Base-by-base conservation (phyloP, 2,888 invertebrate genomes). In the Cancer borealis region DNA sequence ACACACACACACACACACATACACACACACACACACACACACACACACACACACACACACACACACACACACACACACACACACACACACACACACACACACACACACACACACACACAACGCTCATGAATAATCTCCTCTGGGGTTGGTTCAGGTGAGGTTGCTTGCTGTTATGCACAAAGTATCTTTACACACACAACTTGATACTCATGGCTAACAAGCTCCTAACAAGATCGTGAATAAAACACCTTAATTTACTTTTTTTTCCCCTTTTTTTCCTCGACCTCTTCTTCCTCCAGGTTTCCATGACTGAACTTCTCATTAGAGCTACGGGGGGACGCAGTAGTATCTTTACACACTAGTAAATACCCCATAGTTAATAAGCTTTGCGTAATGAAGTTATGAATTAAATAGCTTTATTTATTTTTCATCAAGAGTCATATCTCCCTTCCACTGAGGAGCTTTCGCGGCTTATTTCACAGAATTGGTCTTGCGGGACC, bases 171-270 rank as follows among this genome's bases (percentile, higher is more conserved):
- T 66, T 66, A 66, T 66, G 66, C 66, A 21, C 66, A 66, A 66
- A 66, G 66, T 66, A 66, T 66, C 66, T 66, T n/a, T 66, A n/a
- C 66, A 66, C 66, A 66, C 66, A 66, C 66, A 66, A 66, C n/a
- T n/a, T 66, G 66, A 66, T 66, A 66, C n/a, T 66, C 66, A 66
- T 1, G 66, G 66, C 66, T 66, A 21, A 66, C 66, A n/a, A 66
- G n/a, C 6, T 66, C 66, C 66, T n/a, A 66, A 66, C 66, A 66
- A 66, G 6, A 14, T 66, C 66, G n/a, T 66, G 66, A 66, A 66
- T 66, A 66, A n/a, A 66, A 66, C 66, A 66, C 66, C 66, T 6
- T 66, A 66, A 66, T 66, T 66, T n/a, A 21, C 66, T 66, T 66
- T 66, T n/a, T n/a, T n/a, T 66, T 66, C 66, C 8, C 66, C 6